Base-by-base conservation (phyloP, 2,113 vertebrate species). In the Dasyornis broadbenti region DNA sequence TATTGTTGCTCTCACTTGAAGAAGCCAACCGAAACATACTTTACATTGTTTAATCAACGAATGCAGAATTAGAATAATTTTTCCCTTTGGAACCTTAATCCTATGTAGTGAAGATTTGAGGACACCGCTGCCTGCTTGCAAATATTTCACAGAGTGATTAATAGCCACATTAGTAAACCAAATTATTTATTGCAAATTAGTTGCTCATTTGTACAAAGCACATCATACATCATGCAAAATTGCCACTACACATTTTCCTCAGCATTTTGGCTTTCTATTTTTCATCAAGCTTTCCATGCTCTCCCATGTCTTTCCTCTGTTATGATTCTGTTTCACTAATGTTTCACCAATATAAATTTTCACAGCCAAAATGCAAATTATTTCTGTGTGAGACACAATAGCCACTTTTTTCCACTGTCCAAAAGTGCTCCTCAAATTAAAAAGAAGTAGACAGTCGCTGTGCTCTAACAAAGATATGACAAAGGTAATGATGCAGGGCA, bases 161-260 rank as follows among this genome's bases (percentile, higher is more conserved):
- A 82, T 33, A 75, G 44, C 44, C 30, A 42, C 85, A 91, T 86
- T 82, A 90, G 61, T 79, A 80, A 88, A 63, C 45, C 42, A 63
- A 90, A 92, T 89, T 92, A 96, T 94, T 95, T 71, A 94, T 76
- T 91, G 66, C 39, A 76, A 89, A 82, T 88, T 82, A 76, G 82
- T 94, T 88, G 33, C n/a, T 82, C 77, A 45, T 86, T 94, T 82
- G 87, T 65, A 81, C 63, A 68, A 65, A 89, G 30, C 72, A 70
- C 66, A 68, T 26, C 39, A 33, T 47, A 71, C 22, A 24, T 33
- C n/a, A 44, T 3, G 4, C 47, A 9, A 31, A 90, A 71, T 63
- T 75, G 44, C 35, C 31, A 39, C 47, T 37, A 56, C 9, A n/a
- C 44, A 47, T 81, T 64, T 65, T 66, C 73, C 49, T 66, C 35